These are phyloP conservation scores for Manis pentadactyla DNA, from an alignment of 2,797 vertebrate genomes.

Conservation along the genomic window DNA sequence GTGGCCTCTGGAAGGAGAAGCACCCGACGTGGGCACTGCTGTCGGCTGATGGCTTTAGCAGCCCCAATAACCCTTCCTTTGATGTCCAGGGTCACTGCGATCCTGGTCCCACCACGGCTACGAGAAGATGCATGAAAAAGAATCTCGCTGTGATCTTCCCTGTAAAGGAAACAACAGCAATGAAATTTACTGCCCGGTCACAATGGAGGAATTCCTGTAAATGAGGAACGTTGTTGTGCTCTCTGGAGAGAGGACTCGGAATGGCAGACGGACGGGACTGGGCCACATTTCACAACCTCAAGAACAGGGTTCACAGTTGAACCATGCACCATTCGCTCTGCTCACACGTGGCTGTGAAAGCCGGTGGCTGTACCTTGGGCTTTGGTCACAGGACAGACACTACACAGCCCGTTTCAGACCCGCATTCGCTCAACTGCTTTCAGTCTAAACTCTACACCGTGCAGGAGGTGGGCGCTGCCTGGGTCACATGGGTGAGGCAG, in stretches of 20 bases:
- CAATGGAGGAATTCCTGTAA: constrained; percentile 50
- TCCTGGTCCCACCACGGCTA: constrained; percentile 76
- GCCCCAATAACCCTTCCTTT: constrained; percentile 82
- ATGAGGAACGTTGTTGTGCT: constrained; percentile 3
- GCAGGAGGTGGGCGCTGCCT: not conserved
- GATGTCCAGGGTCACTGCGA: constrained; percentile 84
- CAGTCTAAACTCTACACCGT: not conserved
- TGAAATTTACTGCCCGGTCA: constrained; percentile 80
- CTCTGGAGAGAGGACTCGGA: constrained; percentile 4
- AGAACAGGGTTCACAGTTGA: not conserved
- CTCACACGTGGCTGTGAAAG: not conserved
- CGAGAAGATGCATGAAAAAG: constrained; percentile 81
- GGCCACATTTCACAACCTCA: not conserved
- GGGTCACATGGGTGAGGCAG: accelerated
- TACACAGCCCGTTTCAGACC: not conserved
- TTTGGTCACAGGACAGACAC: not conserved
- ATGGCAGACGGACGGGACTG: not conserved
- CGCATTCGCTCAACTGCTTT: not conserved
- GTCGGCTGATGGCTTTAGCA: constrained; percentile 81
- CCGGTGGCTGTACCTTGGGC: not conserved
- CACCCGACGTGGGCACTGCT: not conserved
- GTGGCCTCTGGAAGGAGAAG: constrained; percentile 69
- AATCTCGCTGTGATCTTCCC: constrained; percentile 85
- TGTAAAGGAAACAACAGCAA: constrained; percentile 87
- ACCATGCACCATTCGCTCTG: accelerated